Evolutionary conservation across 2,113 vertebrate species (phyloP).

Genomic region (Centrocercus urophasianus): DNA sequence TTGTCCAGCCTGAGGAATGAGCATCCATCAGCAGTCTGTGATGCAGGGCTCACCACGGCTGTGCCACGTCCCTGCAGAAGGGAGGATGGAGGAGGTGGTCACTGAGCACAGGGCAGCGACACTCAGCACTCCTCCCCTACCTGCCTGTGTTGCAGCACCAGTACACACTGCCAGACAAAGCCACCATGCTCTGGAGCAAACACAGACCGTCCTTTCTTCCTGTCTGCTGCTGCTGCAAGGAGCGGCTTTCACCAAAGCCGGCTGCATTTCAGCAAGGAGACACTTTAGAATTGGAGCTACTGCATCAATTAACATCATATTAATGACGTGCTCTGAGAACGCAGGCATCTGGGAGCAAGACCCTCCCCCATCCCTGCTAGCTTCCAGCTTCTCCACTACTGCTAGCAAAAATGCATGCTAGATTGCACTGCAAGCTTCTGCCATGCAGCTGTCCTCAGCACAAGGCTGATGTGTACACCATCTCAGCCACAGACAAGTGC

Average conservation of each 20-base stretch:
- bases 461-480: fast-evolving
- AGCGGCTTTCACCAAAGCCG: fast-evolving
- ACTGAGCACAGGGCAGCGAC: background rate
- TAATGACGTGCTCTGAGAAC: background rate
- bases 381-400: background rate
- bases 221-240: fast-evolving
- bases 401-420: background rate
- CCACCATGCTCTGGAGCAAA: background rate
- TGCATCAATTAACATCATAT: background rate
- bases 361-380: background rate
- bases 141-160: background rate
- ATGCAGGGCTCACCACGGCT: fast-evolving
- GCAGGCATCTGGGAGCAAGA: background rate
- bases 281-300: background rate
- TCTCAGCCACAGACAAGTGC: background rate
- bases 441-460: fast-evolving
- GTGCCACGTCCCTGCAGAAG: fast-evolving
- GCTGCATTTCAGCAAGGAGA: background rate
- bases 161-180: background rate
- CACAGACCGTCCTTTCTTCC: background rate
- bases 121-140: fast-evolving
- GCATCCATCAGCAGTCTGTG: fast-evolving
- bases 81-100: background rate
- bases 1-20: fast-evolving
- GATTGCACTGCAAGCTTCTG: background rate